Base-by-base conservation (phyloP, 2,888 invertebrate species). In the Hypena proboscidalis region DNA sequence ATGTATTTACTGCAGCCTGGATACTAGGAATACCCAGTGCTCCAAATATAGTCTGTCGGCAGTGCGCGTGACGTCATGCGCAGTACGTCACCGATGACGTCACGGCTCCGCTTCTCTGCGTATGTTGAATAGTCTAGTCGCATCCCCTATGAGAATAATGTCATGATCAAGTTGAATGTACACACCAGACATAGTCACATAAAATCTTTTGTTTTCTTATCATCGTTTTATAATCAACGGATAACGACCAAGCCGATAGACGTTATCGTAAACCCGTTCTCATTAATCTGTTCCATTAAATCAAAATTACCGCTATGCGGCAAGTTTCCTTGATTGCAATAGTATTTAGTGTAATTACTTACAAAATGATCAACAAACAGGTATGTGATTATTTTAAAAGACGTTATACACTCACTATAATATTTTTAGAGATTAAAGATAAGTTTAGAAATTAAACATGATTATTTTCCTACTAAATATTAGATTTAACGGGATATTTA, bases 1-100 rank as follows among this genome's bases (percentile, higher is more conserved):
- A 31, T 27, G 31, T 26, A 14, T 27, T 3, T 2, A 17, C 22
- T 38, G 17, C 22, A 14, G 10, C 10, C 20, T 32, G 8, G 4
- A 23, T 48, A 42, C 37, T 41, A 15, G 25, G 34, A 37, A 57
- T 43, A 34, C 36, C 30, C 33, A 29, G 9, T 33, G 49, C 27
- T 30, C 58, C 29, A 49, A 62, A 52, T 38, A 42, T 51, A 40
- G 52, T 22, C 17, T 14, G 38, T 35, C 32, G 31, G 26, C 36
- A 50, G 14, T 60, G 62, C 66, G 61, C 61, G 62, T 73, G 72
- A 79, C 77, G 78, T 78, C 77, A 75, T 77, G 71, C 80, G 74
- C 74, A 71, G 70, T 65, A 68, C 75, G 74, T 79, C 78, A 79
- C 60, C 32, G 27, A 43, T 72, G 73, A 78, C 79, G 78, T 79